A percentile compares a stretch with the other conserved stretches of the same genome.
Conservation (phyloP, 2,797 vertebrate genomes). For the Eulemur coronatus region DNA sequence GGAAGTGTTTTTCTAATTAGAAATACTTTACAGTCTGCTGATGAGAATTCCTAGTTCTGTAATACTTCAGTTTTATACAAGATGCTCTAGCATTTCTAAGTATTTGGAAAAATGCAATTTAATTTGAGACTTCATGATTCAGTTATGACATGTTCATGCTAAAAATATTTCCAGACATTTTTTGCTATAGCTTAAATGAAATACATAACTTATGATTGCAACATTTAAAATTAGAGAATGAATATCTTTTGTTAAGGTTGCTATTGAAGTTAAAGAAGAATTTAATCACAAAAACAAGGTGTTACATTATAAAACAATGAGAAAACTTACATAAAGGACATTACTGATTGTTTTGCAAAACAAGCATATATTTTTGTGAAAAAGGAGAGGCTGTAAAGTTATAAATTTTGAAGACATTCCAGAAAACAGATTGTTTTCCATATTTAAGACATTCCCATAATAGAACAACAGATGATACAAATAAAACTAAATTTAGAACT, state of each 20-base stretch:
- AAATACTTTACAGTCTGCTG: conserved; percentile 2
- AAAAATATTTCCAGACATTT: conserved; percentile 7
- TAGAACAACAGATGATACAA: conserved; percentile 26
- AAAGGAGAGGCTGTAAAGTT: conserved; percentile 2
- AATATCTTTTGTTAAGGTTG: conserved; percentile 11
- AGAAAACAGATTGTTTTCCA: conserved; percentile 47
- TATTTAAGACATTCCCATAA: conserved; percentile 51
- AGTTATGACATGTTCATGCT: neutral
- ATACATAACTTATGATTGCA: neutral
- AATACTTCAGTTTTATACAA: neutral
- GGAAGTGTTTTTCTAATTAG: neutral
- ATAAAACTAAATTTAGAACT: conserved; percentile 62
- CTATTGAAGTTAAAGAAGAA: neutral
- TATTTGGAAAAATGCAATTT: neutral
- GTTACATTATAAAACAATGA: neutral
- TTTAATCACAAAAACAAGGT: conserved; percentile 14
- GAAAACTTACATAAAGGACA: neutral
- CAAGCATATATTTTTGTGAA: neutral
- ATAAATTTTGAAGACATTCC: conserved; percentile 6
- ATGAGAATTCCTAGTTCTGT: neutral
- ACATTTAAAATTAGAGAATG: neutral
- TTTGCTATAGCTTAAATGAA: neutral
- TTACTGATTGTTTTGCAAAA: conserved; percentile 25
- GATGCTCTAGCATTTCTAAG: neutral
- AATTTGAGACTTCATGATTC: conserved; percentile 25